phyloP scores from a whole-genome alignment of 2,113 vertebrate species.

The Bothrops jararaca region DNA sequence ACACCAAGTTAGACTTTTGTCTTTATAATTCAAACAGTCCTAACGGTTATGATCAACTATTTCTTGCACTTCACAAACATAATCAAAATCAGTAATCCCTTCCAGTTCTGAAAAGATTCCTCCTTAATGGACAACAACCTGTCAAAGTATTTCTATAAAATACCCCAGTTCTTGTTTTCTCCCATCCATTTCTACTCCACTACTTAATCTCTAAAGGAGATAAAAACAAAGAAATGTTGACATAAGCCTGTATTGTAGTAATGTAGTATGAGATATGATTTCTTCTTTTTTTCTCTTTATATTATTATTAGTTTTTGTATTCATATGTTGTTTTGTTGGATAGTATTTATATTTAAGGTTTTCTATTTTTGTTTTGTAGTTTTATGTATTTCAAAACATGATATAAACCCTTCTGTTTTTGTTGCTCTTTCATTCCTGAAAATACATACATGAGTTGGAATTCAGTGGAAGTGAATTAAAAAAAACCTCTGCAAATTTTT shows the following conservation, averaged over 20 bases:
- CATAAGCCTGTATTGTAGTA: neutral
- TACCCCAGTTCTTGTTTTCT: neutral
- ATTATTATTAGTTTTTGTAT: too few species aligned
- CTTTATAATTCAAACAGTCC: neutral
- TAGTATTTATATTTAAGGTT: too few species aligned
- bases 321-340: too few species aligned
- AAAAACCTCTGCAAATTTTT: neutral
- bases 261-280: neutral
- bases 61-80: neutral
- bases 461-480: neutral
- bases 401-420: neutral
- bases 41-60: neutral
- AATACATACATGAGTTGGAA: neutral
- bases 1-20: neutral
- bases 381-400: neutral
- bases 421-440: neutral
- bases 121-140: neutral
- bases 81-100: too few species aligned
- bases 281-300: neutral
- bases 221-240: neutral
- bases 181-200: neutral
- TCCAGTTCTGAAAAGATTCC: neutral
- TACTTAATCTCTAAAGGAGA: neutral
- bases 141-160: neutral
- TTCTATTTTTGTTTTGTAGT: neutral